A percentile compares a stretch with the other conserved stretches of the same genome.
These are phyloP conservation scores for Pteria penguin DNA, from an alignment of 2,888 invertebrate genomes.

Conservation along the genomic window DNA sequence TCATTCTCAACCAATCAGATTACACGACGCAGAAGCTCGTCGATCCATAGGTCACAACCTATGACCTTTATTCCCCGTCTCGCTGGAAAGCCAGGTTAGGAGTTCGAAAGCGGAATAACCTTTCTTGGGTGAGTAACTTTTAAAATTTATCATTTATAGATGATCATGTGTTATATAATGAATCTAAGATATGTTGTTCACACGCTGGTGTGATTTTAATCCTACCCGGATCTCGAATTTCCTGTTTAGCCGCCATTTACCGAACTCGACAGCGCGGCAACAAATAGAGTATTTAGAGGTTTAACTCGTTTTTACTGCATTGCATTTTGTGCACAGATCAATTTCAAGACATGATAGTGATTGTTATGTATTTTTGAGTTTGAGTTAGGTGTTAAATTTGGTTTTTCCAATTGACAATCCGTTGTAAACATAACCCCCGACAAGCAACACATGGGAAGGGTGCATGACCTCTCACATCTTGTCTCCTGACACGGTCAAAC, in stretches of 20 bases:
- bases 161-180: too few species aligned
- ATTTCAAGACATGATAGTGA: too few species aligned
- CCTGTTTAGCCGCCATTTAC: conserved; percentile 12
- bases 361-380: too few species aligned
- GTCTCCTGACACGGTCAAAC: conserved; percentile 70
- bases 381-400: neutral
- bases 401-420: neutral
- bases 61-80: conserved; percentile 75
- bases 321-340: too few species aligned
- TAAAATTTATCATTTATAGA: too few species aligned
- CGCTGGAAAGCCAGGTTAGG: conserved; percentile 34
- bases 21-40: conserved; percentile 54
- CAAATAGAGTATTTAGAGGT: too few species aligned
- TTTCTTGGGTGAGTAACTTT: conserved; percentile 4
- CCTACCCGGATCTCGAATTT: conserved; percentile 5
- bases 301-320: too few species aligned
- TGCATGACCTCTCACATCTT: conserved; percentile 75
- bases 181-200: too few species aligned
- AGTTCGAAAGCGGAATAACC: conserved; percentile 3
- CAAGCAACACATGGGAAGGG: conserved; percentile 60
- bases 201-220: neutral
- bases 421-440: conserved; percentile 64
- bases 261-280: neutral
- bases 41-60: conserved; percentile 74
- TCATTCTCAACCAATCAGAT: conserved; percentile 69